A percentile compares a stretch with the other conserved stretches of the same genome.
phyloP scores from a whole-genome alignment of 2,888 invertebrate genomes.

The Apamea monoglypha region DNA sequence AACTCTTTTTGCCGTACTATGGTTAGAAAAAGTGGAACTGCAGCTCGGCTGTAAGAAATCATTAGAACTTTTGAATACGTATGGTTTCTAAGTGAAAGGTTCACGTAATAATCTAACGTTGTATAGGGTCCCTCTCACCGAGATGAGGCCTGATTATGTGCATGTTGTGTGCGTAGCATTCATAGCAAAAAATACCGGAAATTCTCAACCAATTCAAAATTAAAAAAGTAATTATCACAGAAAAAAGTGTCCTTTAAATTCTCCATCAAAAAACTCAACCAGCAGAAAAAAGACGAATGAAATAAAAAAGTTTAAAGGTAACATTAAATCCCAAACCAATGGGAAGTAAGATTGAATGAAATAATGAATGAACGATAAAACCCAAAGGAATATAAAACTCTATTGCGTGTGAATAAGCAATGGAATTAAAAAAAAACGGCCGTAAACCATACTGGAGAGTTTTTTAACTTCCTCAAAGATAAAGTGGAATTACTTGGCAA shows the following conservation, averaged over 20 bases:
- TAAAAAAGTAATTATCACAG: neutral
- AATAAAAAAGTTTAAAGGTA: conserved; percentile 34
- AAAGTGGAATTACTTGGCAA: conserved; percentile 51
- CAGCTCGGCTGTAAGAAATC: neutral
- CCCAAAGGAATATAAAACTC: conserved; percentile 42
- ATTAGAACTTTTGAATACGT: no score
- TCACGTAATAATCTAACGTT: neutral
- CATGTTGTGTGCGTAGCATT: neutral
- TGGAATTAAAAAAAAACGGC: conserved; percentile 38
- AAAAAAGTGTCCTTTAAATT: conserved; percentile 9
- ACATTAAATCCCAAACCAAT: conserved; percentile 41
- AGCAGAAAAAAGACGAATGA: conserved; percentile 4
- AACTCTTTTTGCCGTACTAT: neutral
- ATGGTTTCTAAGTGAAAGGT: no score
- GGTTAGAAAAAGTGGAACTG: no score
- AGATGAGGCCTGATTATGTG: no score
- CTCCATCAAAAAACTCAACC: neutral
- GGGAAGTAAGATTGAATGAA: conserved; percentile 46
- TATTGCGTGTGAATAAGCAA: conserved; percentile 54
- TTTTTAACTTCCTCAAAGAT: conserved; percentile 53
- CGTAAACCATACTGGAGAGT: conserved; percentile 36
- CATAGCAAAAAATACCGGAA: neutral
- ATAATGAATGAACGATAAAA: conserved; percentile 57
- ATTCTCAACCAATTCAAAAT: neutral
- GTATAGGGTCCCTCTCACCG: neutral